Evolutionary conservation across 2,797 vertebrate genomes (phyloP).

Genomic region (Siniperca obscura): DNA sequence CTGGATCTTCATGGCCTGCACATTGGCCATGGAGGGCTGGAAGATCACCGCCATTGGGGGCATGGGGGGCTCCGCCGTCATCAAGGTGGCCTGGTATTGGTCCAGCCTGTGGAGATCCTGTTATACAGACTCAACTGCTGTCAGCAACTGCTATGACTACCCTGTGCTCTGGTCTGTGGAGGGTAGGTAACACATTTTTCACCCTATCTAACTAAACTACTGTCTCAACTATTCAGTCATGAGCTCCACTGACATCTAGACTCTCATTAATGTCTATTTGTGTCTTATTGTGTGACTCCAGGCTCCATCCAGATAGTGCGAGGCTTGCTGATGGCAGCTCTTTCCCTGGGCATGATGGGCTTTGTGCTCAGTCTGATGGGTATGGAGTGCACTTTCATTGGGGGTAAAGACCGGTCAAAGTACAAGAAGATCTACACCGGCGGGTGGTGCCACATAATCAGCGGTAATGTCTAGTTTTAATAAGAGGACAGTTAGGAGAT

Average conservation of each 20-base stretch:
- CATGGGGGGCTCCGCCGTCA: slow-evolving; percentile 85
- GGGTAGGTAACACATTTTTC: slow-evolving; percentile 76
- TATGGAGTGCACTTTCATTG: slow-evolving; percentile 88
- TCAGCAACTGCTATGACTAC: slow-evolving; percentile 94
- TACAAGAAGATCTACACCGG: slow-evolving; percentile 79
- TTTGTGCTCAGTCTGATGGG: slow-evolving; percentile 86
- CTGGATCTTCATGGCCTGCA: slow-evolving; percentile 94
- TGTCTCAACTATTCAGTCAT: not conserved
- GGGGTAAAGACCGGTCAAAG: slow-evolving; percentile 85
- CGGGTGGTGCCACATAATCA: slow-evolving; percentile 81
- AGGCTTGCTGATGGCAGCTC: slow-evolving; percentile 83
- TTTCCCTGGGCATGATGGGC: slow-evolving; percentile 84
- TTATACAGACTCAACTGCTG: slow-evolving; percentile 91
- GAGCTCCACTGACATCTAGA: not conserved
- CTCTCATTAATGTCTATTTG: not conserved
- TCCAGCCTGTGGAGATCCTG: slow-evolving; percentile 96
- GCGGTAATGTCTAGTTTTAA: slow-evolving; percentile 71
- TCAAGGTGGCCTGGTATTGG: slow-evolving; percentile 94
- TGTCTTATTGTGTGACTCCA: slow-evolving; percentile 52
- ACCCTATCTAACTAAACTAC: not conserved
- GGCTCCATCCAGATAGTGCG: slow-evolving; percentile 85
- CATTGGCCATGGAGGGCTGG: slow-evolving; percentile 96
- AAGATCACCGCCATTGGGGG: slow-evolving; percentile 92
- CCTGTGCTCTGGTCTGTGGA: slow-evolving; percentile 93
- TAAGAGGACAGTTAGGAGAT: not conserved